Evolutionary conservation across 1,140 invertebrate genomes (phyloP).

Genomic region (Phortica variegata): DNA sequence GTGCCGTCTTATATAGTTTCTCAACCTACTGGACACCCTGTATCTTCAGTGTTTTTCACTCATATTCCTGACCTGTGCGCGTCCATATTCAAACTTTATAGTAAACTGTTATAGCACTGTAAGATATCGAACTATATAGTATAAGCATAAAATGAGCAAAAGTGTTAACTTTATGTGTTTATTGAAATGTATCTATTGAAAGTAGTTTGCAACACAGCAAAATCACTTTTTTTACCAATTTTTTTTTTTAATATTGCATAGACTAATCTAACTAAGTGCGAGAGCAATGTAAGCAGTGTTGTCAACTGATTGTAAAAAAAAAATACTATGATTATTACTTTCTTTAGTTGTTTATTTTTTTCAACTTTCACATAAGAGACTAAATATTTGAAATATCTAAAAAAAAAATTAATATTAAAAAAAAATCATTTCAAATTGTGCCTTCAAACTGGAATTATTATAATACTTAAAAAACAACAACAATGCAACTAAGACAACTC

Average conservation of each 20-base stretch:
- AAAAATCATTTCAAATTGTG: slow-evolving; percentile 49
- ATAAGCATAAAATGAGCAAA: too few species aligned
- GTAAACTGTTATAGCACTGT: too few species aligned
- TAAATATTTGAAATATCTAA: slow-evolving; percentile 28
- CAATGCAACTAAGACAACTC: background rate
- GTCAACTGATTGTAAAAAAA: background rate
- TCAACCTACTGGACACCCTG: too few species aligned
- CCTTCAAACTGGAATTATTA: slow-evolving; percentile 43
- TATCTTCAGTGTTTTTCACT: too few species aligned
- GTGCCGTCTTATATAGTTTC: too few species aligned
- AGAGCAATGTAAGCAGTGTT: background rate
- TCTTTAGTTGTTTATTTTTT: slow-evolving; percentile 4
- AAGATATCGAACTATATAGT: too few species aligned
- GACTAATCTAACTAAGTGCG: background rate
- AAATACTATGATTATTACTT: background rate
- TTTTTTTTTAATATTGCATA: background rate
- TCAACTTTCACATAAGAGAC: slow-evolving; percentile 4
- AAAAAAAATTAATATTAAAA: slow-evolving; percentile 8
- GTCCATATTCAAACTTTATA: too few species aligned
- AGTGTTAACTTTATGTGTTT: too few species aligned
- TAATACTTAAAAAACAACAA: slow-evolving; percentile 12
- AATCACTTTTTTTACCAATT: slow-evolving; percentile 13
- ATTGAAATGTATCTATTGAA: too few species aligned
- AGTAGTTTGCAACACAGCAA: too few species aligned
- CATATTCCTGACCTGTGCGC: too few species aligned